Evolutionary conservation across 2,888 invertebrate species (phyloP).

Genomic region (Rotaria magnacalcarata): DNA sequence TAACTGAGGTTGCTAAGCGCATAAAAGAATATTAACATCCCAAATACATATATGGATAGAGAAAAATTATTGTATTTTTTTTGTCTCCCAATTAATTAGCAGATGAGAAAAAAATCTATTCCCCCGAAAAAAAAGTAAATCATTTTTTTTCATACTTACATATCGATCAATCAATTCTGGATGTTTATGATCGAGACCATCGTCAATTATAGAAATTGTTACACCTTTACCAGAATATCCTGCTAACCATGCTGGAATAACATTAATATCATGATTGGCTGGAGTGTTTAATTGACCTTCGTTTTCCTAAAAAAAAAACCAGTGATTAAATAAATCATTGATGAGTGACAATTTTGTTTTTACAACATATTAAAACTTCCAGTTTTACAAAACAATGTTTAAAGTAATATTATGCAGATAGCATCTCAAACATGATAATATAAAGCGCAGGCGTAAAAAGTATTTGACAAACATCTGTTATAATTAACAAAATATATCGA

Average conservation of each 20-base stretch:
- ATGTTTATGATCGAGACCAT: constrained; percentile 89
- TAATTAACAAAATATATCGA: too few relatives aligned
- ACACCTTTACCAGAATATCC: constrained; percentile 88
- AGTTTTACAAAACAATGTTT: too few relatives aligned
- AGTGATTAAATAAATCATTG: background rate
- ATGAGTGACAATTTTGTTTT: too few relatives aligned
- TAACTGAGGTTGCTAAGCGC: constrained; percentile 42
- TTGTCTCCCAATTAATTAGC: background rate
- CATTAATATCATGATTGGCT: constrained; percentile 75
- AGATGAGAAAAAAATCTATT: background rate
- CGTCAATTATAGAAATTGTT: constrained; percentile 91
- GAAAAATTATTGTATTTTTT: background rate
- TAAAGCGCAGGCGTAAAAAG: too few relatives aligned
- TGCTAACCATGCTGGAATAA: constrained; percentile 85
- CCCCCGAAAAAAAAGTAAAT: background rate
- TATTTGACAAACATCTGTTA: too few relatives aligned
- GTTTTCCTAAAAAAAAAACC: background rate
- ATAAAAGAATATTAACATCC: background rate
- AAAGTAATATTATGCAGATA: too few relatives aligned
- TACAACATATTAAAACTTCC: too few relatives aligned
- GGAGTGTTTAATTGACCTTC: constrained; percentile 40
- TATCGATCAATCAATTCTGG: constrained; percentile 85
- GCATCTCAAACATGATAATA: too few relatives aligned
- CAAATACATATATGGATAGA: too few relatives aligned
- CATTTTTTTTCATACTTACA: constrained; percentile 63